These are phyloP conservation scores for Tridacna gigas DNA, from an alignment of 2,888 invertebrate species.

Conservation along the genomic window DNA sequence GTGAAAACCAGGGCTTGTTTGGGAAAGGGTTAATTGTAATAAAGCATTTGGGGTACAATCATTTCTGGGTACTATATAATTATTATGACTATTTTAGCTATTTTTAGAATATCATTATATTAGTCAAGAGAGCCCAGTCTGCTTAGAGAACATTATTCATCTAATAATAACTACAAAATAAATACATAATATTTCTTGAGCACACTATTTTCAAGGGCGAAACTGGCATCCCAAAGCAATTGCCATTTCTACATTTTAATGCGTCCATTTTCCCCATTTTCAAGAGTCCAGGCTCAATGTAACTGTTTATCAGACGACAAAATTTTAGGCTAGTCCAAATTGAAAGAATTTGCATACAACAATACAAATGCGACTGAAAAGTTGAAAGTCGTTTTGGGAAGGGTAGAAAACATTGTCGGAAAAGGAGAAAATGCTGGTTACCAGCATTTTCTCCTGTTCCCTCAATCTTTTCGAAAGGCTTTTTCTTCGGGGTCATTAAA, in stretches of 20 bases:
- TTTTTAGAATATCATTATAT: too few species aligned
- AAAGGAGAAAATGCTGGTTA: not conserved
- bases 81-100: not conserved
- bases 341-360: too few species aligned
- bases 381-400: too few species aligned
- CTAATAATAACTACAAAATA: too few species aligned
- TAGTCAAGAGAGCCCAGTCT: too few species aligned
- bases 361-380: too few species aligned
- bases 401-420: not conserved
- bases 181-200: not conserved
- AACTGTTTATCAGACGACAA: too few species aligned
- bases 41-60: not conserved
- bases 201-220: not conserved
- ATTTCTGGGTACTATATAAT: not conserved
- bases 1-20: not conserved
- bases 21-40: not conserved
- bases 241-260: not conserved
- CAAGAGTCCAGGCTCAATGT: too few species aligned
- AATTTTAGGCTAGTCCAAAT: too few species aligned
- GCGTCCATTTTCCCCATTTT: not conserved
- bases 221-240: not conserved
- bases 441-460: not conserved
- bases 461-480: not conserved
- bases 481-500: too few species aligned
- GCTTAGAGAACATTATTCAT: too few species aligned